Base-by-base conservation (phyloP, 2,113 vertebrate genomes). In the Actinemys pallida region DNA sequence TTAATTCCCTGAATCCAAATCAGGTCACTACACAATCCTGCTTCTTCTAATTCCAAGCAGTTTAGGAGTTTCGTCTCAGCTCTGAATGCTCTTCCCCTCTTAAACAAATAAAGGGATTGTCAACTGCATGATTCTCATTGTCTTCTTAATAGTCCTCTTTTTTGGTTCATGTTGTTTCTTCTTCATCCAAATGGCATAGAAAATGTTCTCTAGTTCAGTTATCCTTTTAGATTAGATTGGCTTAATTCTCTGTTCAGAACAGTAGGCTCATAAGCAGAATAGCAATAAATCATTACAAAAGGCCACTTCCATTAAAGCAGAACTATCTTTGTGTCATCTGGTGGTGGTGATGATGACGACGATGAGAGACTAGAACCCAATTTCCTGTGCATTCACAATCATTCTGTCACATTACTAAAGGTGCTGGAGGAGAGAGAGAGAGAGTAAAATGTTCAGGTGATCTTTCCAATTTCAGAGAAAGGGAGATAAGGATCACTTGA, bases 251-350 rank as follows among this genome's bases (percentile, higher is more conserved):
- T 76, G 72, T 76, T 76, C 8, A 39, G 39, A 76, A 42, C 19
- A 12, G 25, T 59, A 78, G 35, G 72, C n/a, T 76, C 81, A 13
- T 83, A 90, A 93, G 31, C n/a, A 92, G 83, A 75, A 42, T 12
- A 75, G 35, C 10, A 22, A 42, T 75, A 95, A 95, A 93, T 95
- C 87, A 95, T 10, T 45, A 45, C 62, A 83, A 90, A 91, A 94
- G 10, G 22, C 92, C 88, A 86, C 3, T 4, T 49, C 75, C 2
- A 11, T 17, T 81, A 82, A 89, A 95, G 16, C 59, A 93, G 80
- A 94, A 89, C 35, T 62, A 75, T 91, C 88, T 90, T 65, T 62
- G 54, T 79, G 59, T 88, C 90, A 91, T 54, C 82, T 91, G 4
- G 13, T 76, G 35, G 20, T 72, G 29, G 29, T 76, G 72, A 7